Conservation (phyloP, 2,797 vertebrate genomes). For the Cirrhinus molitorella region DNA sequence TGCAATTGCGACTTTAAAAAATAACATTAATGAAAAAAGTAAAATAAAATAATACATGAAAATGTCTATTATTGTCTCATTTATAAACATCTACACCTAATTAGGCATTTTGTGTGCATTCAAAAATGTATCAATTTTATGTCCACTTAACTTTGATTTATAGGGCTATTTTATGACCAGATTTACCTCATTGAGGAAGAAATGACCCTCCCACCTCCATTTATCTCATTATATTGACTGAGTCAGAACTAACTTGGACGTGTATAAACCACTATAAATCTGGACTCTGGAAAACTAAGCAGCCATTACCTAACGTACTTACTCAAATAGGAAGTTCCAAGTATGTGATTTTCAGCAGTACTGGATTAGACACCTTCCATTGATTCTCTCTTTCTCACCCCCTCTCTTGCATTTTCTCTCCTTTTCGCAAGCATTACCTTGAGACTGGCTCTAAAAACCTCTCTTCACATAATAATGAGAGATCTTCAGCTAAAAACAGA, state of each 20-base stretch:
- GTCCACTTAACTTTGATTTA: conserved; percentile 24
- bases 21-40: too few relatives aligned
- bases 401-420: conserved; percentile 40
- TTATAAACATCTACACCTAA: conserved; percentile 13
- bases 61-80: background rate
- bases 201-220: conserved; percentile 10
- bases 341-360: conserved; percentile 62
- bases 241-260: conserved; percentile 11
- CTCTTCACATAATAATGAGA: conserved; percentile 12
- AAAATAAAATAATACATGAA: too few relatives aligned
- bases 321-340: conserved; percentile 63
- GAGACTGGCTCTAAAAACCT: conserved; percentile 13
- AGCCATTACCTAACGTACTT: conserved; percentile 66
- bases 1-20: background rate
- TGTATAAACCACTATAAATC: conserved; percentile 6
- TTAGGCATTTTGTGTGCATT: background rate
- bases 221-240: conserved; percentile 55
- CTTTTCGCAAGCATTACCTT: background rate
- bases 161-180: conserved; percentile 13
- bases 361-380: conserved; percentile 70
- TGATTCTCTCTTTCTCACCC: conserved; percentile 48
- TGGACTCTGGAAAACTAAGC: conserved; percentile 64
- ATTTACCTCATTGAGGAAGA: conserved; percentile 28
- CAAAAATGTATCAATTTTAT: conserved; percentile 25
- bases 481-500: conserved; percentile 20